Percentiles rank a stretch among this genome's conserved stretches.
These are phyloP conservation scores for Geranospiza caerulescens DNA, from an alignment of 2,797 vertebrate genomes.

Conservation along the genomic window DNA sequence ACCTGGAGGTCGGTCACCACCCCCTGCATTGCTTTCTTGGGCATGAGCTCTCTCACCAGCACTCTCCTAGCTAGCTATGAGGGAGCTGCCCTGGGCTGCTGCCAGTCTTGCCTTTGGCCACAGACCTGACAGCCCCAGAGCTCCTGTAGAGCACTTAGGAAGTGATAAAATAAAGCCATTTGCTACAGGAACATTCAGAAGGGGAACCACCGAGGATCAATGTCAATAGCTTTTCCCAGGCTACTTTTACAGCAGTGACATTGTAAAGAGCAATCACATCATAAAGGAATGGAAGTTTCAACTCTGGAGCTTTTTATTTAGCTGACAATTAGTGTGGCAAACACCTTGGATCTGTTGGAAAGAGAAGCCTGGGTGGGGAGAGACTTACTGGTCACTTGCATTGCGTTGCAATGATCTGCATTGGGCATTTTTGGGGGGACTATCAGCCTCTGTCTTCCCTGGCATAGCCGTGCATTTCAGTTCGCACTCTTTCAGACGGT, in stretches of 20 bases:
- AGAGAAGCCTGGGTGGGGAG: not conserved
- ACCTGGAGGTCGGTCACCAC: not conserved
- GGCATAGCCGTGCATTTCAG: not conserved
- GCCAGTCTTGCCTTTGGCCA: slow-evolving; percentile 4
- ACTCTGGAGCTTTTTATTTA: not conserved
- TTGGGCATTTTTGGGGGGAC: fast-evolving
- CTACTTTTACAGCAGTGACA: not conserved
- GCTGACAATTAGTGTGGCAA: not conserved
- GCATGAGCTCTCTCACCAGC: not conserved
- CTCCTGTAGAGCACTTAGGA: not conserved
- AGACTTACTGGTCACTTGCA: not conserved
- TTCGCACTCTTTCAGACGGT: not conserved
- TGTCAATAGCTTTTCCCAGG: not conserved
- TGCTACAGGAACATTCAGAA: not conserved
- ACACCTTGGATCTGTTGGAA: not conserved
- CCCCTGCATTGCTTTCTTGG: not conserved
- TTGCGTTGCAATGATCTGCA: not conserved
- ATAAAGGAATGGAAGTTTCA: not conserved
- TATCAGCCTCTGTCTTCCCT: not conserved
- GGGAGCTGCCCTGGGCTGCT: not conserved
- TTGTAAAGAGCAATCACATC: not conserved
- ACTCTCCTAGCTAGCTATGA: not conserved
- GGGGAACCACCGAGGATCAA: not conserved
- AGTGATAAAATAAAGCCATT: not conserved
- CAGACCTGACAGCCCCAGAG: not conserved